A percentile compares a stretch with the other conserved stretches of the same genome.
phyloP scores from a whole-genome alignment of 2,888 invertebrate genomes.

The Polyommatus iphigenia region DNA sequence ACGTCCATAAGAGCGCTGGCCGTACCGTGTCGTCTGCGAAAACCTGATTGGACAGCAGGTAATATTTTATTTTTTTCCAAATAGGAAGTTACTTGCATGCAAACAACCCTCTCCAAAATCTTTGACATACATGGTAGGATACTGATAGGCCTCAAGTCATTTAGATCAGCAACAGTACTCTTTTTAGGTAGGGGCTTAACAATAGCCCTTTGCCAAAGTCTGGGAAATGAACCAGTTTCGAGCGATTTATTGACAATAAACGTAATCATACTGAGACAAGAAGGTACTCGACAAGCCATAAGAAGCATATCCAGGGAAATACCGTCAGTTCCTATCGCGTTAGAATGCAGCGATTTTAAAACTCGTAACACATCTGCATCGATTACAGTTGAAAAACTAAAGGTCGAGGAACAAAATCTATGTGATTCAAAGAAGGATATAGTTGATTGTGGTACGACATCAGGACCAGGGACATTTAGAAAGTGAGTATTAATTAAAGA shows the following conservation, averaged over 20 bases:
- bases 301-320: background rate
- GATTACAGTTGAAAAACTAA: background rate
- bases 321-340: background rate
- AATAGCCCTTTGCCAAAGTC: background rate
- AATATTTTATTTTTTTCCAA: no score
- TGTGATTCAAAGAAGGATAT: background rate
- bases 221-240: background rate
- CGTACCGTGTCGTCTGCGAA: no score
- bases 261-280: background rate
- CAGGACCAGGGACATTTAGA: background rate
- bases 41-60: no score
- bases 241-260: background rate
- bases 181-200: constrained; percentile 1
- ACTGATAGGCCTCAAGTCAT: background rate
- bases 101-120: background rate
- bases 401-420: background rate
- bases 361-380: background rate
- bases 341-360: background rate
- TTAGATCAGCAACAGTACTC: background rate
- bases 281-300: background rate
- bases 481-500: constrained; percentile 29
- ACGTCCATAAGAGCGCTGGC: no score
- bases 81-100: no score
- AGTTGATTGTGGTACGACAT: background rate
- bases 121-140: background rate